Conservation (phyloP, 2,797 vertebrate species). For the Alectoris magna region DNA sequence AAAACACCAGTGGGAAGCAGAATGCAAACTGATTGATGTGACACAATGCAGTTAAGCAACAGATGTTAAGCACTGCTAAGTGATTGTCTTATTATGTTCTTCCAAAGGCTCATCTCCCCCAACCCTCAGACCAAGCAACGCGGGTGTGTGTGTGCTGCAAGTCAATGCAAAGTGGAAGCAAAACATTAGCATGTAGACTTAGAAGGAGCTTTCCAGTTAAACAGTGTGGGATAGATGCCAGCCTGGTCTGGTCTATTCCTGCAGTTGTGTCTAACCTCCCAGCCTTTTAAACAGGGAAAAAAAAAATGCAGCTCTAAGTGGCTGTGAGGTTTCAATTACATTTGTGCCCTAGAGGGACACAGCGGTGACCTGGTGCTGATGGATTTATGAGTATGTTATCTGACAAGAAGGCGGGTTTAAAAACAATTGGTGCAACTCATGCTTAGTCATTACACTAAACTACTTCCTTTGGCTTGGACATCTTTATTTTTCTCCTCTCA, state of each 20-base stretch:
- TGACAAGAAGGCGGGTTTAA: conserved; percentile 76
- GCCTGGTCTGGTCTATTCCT: conserved; percentile 29
- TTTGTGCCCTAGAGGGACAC: conserved; percentile 42
- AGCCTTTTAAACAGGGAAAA: conserved; percentile 48
- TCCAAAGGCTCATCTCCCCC: not conserved
- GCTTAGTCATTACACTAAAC: conserved; percentile 40
- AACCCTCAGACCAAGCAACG: fast-evolving
- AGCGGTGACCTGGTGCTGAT: conserved; percentile 79
- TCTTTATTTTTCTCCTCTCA: not conserved
- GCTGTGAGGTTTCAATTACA: conserved; percentile 78
- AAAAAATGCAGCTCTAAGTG: conserved; percentile 59
- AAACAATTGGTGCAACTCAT: conserved; percentile 60
- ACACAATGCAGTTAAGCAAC: conserved; percentile 55
- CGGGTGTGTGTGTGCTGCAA: not conserved
- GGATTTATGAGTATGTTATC: conserved; percentile 80
- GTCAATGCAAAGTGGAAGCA: not conserved
- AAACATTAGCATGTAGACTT: not conserved
- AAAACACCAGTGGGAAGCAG: conserved; percentile 28
- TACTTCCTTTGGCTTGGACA: not conserved
- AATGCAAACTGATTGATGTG: conserved; percentile 60
- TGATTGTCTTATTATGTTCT: conserved; percentile 50
- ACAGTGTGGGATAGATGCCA: not conserved
- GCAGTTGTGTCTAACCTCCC: conserved; percentile 66
- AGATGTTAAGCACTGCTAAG: conserved; percentile 68
- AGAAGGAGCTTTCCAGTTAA: conserved; percentile 3